phyloP scores from a whole-genome alignment of 92 coral and sea anemone species.

The Blastomussa wellsi region DNA sequence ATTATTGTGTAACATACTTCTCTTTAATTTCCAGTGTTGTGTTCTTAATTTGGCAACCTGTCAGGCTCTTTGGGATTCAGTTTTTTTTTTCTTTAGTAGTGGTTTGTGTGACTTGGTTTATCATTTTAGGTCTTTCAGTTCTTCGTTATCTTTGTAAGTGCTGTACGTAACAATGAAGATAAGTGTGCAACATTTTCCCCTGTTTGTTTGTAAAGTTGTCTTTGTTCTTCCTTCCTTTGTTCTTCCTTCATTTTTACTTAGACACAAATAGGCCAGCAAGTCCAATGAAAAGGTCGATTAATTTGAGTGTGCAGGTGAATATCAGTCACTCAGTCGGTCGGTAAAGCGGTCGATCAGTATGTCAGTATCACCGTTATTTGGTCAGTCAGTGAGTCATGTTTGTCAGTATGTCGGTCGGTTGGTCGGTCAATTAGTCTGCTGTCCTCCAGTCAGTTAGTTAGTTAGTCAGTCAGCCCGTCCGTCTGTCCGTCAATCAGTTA shows the following conservation, averaged over 20 bases:
- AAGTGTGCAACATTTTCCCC: not conserved
- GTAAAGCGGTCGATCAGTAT: slow-evolving; percentile 19
- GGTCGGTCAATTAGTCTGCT: not conserved
- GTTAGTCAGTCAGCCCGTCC: not conserved
- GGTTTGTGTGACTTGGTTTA: not conserved
- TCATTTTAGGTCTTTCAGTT: not conserved
- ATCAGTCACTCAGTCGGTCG: slow-evolving; percentile 5
- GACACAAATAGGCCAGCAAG: not conserved
- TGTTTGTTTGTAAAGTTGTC: not conserved
- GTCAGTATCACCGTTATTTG: not conserved
- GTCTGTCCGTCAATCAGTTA: slow-evolving; percentile 3
- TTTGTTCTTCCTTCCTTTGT: not conserved
- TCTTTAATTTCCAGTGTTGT: not conserved
- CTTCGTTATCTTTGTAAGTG: not conserved
- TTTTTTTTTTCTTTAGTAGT: not conserved
- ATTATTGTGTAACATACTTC: too few species aligned
- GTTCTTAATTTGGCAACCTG: not conserved
- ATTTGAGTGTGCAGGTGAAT: not conserved
- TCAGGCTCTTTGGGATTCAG: too few species aligned
- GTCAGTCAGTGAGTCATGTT: not conserved
- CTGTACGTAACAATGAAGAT: not conserved
- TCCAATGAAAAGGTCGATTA: too few species aligned
- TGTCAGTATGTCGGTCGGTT: not conserved
- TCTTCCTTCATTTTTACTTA: not conserved
- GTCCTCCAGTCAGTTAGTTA: not conserved